Base-by-base conservation (phyloP, 1,140 invertebrate species). In the Thaumatotibia leucotreta region DNA sequence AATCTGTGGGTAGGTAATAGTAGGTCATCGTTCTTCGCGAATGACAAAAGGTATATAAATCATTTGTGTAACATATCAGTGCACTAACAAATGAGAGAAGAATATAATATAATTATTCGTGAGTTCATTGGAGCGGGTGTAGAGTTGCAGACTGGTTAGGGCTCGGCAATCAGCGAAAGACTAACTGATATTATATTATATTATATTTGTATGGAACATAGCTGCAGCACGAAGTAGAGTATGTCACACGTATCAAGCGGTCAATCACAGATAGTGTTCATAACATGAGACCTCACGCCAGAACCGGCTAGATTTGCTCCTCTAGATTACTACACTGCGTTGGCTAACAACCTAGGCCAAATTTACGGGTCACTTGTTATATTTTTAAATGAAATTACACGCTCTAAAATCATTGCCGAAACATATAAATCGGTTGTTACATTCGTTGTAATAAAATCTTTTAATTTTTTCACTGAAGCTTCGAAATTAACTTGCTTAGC, bases 11-110 rank as follows among this genome's bases (percentile, higher is more conserved):
- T 66, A 63, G 52, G 52, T 58, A 58, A 58, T 63, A 76, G 69
- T 75, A 65, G 74, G 73, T 79, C 74, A 78, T 54, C 65, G 70
- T 69, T 75, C 68, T 72, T 70, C 69, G 72, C 69, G 66, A 70
- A 69, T 76, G 79, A 84, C 80, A 81, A 80, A 74, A 71, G 65
- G 45, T 70, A 76, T 69, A 84, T 86, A 83, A 88, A 84, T 86
- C 80, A 86, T 84, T 73, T 65, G 68, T 81, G 78, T 76, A 81
- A 81, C 76, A 74, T 77, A 84, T 82, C 74, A 77, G 75, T 79
- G 73, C 66, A 73, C 70, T 79, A 75, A 76, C 78, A 79, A 76
- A 80, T 79, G 74, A 77, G 78, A 76, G 72, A 72, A 68, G 31
- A 62, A 64, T 72, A 70, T 73, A 73, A 76, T 77, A 77, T 74